Evolutionary conservation across 1,140 invertebrate species (phyloP), one percentile per base, ranked within the genome.

Genomic region (Panagrolaimus sp.): DNA sequence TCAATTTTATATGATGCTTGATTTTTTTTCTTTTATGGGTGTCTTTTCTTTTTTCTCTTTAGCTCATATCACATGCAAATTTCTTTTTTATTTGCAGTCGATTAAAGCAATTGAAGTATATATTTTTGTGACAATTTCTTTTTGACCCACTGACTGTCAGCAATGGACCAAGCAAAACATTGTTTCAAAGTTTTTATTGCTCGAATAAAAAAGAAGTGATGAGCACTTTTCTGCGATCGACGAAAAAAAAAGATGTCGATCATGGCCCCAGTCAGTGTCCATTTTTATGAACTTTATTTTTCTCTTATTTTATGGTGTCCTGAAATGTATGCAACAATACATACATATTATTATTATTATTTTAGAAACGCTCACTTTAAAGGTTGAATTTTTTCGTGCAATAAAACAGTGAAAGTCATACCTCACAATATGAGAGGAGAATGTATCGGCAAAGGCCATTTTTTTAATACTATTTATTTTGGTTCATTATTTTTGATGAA

Each of bases 71-170:
- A 27, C 20, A 57, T 57, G 51, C 51, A 57, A 57, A 57, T 57
- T 57, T 57, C 4, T 20, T 16, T 57, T 57, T 25, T 57, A 25
- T 25, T 25, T 25, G 51, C 51, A n/a, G 20, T 20, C 51, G 16
- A 11, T 57, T 20, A 20, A 27, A 57, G 20, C 51, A 57, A 27
- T 27, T 8, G 20, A 27, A 20, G 9, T 20, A 57, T 57, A 25
- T 20, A 27, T 57, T 27, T 20, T 57, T 20, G 20, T 20, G 20
- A 57, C 27, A 27, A 57, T 27, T 11, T 25, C n/a, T n/a, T 57
- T 57, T 57, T 57, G 51, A 57, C 51, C 51, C 51, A 57, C 51
- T 57, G 51, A 57, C 51, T 57, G 51, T 27, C 9, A 25, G 20
- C 14, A 57, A 57, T 20, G 5, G 51, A 20, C 20, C 51, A 25